Conservation (phyloP, 2,113 vertebrate genomes). For the Nansenia antarctica region DNA sequence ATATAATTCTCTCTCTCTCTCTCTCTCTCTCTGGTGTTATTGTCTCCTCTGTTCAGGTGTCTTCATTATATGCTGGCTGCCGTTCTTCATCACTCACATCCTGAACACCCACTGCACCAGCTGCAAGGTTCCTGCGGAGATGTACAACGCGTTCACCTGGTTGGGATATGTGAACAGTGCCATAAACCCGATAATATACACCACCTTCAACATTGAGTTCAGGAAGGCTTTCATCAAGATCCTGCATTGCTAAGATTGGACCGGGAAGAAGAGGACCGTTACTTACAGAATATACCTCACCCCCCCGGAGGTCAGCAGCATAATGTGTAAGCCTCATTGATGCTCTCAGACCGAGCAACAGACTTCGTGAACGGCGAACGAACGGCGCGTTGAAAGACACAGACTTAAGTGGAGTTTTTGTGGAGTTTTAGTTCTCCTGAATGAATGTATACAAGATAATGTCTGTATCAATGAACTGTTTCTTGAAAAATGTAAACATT, state of each 20-base stretch:
- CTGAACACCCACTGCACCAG: conserved; percentile 93
- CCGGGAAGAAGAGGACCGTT: conserved; percentile 17
- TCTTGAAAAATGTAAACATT: conserved; percentile 47
- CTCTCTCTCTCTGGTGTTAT: no score
- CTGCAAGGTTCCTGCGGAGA: conserved; percentile 87
- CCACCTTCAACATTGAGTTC: conserved; percentile 97
- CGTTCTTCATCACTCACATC: conserved; percentile 98
- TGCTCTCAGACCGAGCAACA: conserved; percentile 30
- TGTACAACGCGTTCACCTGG: conserved; percentile 98
- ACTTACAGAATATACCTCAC: conserved; percentile 65
- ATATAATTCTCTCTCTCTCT: conserved; percentile 1
- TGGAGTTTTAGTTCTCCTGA: conserved; percentile 52
- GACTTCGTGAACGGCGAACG: conserved; percentile 25
- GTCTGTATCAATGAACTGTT: conserved; percentile 65
- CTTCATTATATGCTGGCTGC: conserved; percentile 98
- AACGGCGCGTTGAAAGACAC: conserved; percentile 17
- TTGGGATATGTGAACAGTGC: conserved; percentile 98
- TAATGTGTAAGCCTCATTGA: neutral
- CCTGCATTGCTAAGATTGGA: conserved; percentile 85
- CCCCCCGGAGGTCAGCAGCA: conserved; percentile 30
- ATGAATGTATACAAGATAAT: conserved; percentile 72
- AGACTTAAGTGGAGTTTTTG: conserved; percentile 42
- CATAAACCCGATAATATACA: conserved; percentile 98
- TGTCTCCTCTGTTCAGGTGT: no score
- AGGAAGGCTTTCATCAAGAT: conserved; percentile 99